Base-by-base conservation (phyloP, 1,140 invertebrate species). In the Drepana arcuata region DNA sequence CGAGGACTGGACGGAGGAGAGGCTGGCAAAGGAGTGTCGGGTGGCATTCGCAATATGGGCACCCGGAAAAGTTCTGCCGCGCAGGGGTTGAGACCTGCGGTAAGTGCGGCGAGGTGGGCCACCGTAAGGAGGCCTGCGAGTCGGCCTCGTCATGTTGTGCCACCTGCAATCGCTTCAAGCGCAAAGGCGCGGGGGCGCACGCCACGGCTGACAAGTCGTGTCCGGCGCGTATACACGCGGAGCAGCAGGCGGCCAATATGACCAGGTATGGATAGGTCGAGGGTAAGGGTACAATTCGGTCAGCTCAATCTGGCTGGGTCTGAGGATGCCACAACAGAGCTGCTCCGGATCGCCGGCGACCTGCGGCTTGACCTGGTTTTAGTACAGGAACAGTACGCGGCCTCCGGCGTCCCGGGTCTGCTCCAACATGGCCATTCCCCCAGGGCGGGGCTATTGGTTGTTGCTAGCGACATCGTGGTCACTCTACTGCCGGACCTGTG, bases 11-110 rank as follows among this genome's bases (percentile, higher is more conserved):
- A 6, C 35, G 0, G 2, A 25, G 12, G 24, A 23, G 4, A 21
- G 16, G n/a, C 7, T 48, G 0, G 14, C 6, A 2, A 11, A 12
- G 6, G 13, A 30, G 2, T 35, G 40, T 16, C 41, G 25, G 14
- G 11, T 41, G 3, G 39, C 26, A 0, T 28, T 30, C 15, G 11
- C 44, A 44, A 13, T 60, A 53, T n/a, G 55, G 52, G 2, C 60
- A 59, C 42, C 47, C 48, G 0, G 60, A 41, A 11, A 56, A 53
- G 12, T 38, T 24, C 34, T 59, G 55, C 33, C 12, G 43, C 5
- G 24, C 51, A 0, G 23, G 13, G 15, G 34, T 34, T 9, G 13
- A 9, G 2, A 25, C 28, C 0, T 56, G 55, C 14, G 41, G 46
- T 7, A 34, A 26, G 7, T 57, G 53, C 23, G 58, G 41, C 0